Percentiles rank a stretch among this genome's conserved stretches.
These are phyloP conservation scores for Porites rus DNA, from an alignment of 92 coral and sea anemone species.

Conservation along the genomic window DNA sequence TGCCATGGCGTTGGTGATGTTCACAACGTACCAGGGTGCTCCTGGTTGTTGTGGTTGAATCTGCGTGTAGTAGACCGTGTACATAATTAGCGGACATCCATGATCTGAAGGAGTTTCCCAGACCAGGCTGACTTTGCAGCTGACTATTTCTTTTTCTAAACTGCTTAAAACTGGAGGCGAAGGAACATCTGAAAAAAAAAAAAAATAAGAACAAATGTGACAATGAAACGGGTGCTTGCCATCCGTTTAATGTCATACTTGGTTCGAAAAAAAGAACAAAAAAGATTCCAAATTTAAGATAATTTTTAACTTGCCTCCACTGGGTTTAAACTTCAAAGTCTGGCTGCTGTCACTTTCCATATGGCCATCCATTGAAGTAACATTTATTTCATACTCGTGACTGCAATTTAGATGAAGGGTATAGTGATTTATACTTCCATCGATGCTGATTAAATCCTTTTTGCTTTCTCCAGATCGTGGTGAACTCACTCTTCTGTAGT, in stretches of 20 bases:
- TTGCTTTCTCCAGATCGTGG: neutral
- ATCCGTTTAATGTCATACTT: neutral
- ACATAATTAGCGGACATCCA: slow-evolving; percentile 35
- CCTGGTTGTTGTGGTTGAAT: neutral
- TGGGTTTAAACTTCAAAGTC: neutral
- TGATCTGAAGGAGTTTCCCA: slow-evolving; percentile 16
- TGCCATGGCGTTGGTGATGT: neutral
- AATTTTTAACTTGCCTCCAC: neutral
- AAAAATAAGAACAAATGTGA: too few species aligned
- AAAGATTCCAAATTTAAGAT: neutral
- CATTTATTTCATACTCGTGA: neutral
- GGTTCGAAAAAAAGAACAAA: neutral
- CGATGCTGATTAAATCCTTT: neutral
- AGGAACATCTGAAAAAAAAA: neutral
- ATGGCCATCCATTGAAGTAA: neutral
- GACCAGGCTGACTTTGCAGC: slow-evolving; percentile 17
- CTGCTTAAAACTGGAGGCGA: slow-evolving; percentile 1
- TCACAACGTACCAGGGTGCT: neutral
- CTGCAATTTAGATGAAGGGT: neutral
- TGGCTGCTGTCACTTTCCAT: neutral
- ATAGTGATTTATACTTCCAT: neutral
- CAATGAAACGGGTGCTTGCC: too few species aligned
- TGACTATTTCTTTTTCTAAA: neutral
- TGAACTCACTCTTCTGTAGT: slow-evolving; percentile 19
- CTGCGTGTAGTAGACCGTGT: slow-evolving; percentile 12